Evolutionary conservation across 2,113 vertebrate species (phyloP).

Genomic region (Heterotis niloticus): DNA sequence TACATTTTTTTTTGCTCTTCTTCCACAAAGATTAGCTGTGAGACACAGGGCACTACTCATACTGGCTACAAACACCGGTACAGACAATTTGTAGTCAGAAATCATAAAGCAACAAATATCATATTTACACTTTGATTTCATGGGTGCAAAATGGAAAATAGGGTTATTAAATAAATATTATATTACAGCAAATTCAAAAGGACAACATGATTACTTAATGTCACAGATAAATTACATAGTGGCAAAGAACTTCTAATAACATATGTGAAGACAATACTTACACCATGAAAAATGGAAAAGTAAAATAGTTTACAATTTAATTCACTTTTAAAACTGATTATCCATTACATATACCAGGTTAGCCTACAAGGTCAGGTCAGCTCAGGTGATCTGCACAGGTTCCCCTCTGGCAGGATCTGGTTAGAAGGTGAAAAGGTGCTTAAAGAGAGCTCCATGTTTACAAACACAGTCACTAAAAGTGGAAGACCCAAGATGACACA

Average conservation of each 20-base stretch:
- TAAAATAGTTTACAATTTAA: background rate
- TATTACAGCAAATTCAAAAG: too few species aligned
- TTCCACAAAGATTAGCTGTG: background rate
- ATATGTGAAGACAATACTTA: background rate
- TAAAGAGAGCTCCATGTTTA: background rate
- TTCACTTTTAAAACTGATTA: too few species aligned
- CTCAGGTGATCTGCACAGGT: constrained; percentile 2
- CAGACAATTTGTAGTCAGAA: too few species aligned
- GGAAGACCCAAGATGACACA: constrained; percentile 10
- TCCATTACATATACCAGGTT: too few species aligned
- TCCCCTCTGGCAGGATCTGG: background rate
- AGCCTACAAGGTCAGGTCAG: too few species aligned
- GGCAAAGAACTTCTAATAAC: too few species aligned
- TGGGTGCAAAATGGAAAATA: too few species aligned
- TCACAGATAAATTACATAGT: background rate
- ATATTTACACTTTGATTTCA: too few species aligned
- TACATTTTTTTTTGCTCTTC: background rate
- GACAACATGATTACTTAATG: too few species aligned
- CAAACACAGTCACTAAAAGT: constrained; percentile 6
- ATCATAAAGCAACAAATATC: too few species aligned
- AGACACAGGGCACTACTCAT: background rate
- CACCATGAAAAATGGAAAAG: background rate
- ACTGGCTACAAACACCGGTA: too few species aligned
- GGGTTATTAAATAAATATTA: too few species aligned
- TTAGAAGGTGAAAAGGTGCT: background rate